Evolutionary conservation across 2,797 vertebrate genomes (phyloP).

Genomic region (Muscicapa striata): DNA sequence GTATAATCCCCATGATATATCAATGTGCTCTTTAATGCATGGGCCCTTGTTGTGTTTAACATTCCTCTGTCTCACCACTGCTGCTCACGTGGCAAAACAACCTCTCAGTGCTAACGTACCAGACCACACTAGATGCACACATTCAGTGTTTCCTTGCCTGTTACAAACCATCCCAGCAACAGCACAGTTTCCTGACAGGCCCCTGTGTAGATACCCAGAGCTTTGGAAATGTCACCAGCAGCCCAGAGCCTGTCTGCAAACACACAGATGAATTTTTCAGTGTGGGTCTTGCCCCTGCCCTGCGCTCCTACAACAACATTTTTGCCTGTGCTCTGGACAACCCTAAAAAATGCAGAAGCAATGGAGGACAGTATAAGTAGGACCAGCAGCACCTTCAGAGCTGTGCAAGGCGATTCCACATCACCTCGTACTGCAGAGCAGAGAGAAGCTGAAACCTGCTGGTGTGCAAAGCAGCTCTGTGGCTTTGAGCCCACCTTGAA

Average conservation of each 20-base stretch:
- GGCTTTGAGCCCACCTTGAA: slow-evolving; percentile 18
- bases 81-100: not conserved
- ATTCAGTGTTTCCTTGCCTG: not conserved
- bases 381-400: not conserved
- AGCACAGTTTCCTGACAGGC: not conserved
- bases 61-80: not conserved
- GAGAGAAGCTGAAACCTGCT: not conserved
- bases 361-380: fast-evolving
- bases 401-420: not conserved
- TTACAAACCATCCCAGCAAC: not conserved
- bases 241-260: not conserved
- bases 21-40: not conserved
- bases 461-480: not conserved
- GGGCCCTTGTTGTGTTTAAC: not conserved
- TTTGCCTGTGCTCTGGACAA: not conserved
- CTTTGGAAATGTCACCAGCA: not conserved
- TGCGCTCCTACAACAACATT: not conserved
- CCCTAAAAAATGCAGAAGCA: not conserved
- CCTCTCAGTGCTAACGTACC: not conserved
- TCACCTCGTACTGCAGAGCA: fast-evolving
- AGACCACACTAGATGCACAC: not conserved
- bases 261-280: not conserved
- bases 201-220: not conserved
- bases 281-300: not conserved
- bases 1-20: not conserved